These are phyloP conservation scores for Staurois parvus DNA, from an alignment of 2,797 vertebrate species.

Conservation along the genomic window DNA sequence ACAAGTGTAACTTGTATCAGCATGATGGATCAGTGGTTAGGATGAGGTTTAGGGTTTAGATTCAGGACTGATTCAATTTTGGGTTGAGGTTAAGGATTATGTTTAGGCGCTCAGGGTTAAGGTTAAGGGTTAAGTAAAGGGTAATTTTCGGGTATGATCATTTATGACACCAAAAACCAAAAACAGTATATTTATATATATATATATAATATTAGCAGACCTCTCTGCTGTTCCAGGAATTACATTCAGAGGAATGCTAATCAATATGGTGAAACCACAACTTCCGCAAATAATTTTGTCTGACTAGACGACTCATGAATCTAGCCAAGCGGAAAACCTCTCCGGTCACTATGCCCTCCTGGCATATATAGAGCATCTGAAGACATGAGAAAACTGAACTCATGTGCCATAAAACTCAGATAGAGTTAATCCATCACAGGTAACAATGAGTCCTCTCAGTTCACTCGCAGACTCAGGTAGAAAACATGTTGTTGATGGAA, in stretches of 20 bases:
- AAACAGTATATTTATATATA: too few relatives aligned
- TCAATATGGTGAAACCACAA: conserved; percentile 15
- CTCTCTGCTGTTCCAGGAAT: neutral
- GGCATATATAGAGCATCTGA: conserved; percentile 9
- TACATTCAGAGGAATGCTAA: neutral
- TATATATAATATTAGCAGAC: neutral
- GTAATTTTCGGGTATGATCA: too few relatives aligned
- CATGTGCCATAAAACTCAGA: conserved; percentile 15
- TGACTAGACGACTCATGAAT: conserved; percentile 22
- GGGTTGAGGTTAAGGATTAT: too few relatives aligned
- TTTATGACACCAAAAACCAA: too few relatives aligned
- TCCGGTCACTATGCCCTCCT: conserved; percentile 26
- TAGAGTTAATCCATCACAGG: conserved; percentile 24
- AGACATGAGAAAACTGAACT: conserved; percentile 12
- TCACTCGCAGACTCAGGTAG: neutral
- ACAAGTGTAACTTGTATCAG: neutral
- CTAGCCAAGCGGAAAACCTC: conserved; percentile 53
- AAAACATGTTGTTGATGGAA: neutral
- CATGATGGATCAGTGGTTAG: too few relatives aligned
- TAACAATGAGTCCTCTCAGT: conserved; percentile 30
- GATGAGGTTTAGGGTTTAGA: too few relatives aligned
- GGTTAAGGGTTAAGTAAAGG: too few relatives aligned
- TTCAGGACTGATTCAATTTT: too few relatives aligned
- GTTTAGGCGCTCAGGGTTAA: too few relatives aligned
- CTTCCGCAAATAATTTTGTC: conserved; percentile 42